These are phyloP conservation scores for Listronotus oregonensis DNA, from an alignment of 1,140 invertebrate species.

Conservation along the genomic window DNA sequence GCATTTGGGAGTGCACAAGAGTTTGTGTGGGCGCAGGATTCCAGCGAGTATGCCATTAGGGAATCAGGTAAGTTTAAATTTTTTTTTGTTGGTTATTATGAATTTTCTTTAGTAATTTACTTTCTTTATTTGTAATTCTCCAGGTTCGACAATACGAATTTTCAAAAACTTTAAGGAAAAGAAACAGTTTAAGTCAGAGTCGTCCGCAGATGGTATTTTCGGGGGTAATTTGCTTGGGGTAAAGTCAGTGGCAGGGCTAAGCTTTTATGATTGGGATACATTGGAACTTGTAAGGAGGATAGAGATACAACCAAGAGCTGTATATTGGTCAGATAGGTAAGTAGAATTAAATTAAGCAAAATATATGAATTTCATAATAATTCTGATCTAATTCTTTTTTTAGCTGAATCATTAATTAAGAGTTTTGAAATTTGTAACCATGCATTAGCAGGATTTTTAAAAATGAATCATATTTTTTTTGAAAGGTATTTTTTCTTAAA, in stretches of 20 bases:
- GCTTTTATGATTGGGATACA: constrained; percentile 97
- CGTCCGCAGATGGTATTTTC: constrained; percentile 96
- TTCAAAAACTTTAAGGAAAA: constrained; percentile 99
- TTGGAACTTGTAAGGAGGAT: constrained; percentile 91
- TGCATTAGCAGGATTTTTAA: too few relatives aligned
- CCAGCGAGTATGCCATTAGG: constrained; percentile 91
- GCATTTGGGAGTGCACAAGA: constrained; percentile 98
- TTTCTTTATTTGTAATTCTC: too few relatives aligned
- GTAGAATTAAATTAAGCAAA: too few relatives aligned
- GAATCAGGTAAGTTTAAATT: constrained; percentile 65
- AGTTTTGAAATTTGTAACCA: too few relatives aligned
- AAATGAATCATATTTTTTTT: too few relatives aligned
- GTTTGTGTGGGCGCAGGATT: constrained; percentile 98
- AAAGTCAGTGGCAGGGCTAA: constrained; percentile 87
- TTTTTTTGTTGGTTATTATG: too few relatives aligned
- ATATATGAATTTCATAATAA: too few relatives aligned
- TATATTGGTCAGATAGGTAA: constrained; percentile 89
- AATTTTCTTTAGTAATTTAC: too few relatives aligned
- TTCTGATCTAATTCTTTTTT: too few relatives aligned
- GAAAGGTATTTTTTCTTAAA: too few relatives aligned
- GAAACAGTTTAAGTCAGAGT: constrained; percentile 94
- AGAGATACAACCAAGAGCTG: constrained; percentile 91
- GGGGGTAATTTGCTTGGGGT: constrained; percentile 95
- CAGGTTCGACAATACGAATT: constrained; percentile 82
- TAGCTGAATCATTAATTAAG: too few relatives aligned